Conservation (phyloP, 2,113 vertebrate genomes). For the Podiceps cristatus region DNA sequence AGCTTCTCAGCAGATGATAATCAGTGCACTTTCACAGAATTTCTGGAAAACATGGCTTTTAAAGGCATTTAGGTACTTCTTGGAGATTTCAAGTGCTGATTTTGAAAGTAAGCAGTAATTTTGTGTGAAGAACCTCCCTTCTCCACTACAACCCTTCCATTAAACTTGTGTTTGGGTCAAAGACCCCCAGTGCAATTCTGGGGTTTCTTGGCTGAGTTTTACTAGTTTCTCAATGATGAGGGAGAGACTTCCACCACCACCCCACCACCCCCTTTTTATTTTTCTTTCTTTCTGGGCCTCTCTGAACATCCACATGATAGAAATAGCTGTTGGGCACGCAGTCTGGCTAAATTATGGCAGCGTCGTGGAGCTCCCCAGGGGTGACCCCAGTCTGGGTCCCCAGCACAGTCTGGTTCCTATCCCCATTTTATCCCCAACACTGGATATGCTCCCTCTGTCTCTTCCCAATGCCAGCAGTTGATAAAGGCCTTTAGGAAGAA, state of each 20-base stretch:
- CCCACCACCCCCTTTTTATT: no score
- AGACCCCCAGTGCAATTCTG: background rate
- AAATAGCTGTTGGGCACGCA: fast-evolving
- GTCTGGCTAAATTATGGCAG: background rate
- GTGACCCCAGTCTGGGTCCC: background rate
- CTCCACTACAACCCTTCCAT: background rate
- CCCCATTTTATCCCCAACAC: background rate
- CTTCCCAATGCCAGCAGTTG: background rate
- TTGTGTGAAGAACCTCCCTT: background rate
- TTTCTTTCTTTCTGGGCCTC: background rate
- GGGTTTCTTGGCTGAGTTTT: background rate
- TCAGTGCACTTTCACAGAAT: background rate
- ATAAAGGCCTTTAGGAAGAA: background rate
- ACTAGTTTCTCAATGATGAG: background rate
- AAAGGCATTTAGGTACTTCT: background rate
- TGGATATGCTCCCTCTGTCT: background rate
- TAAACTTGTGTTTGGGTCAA: background rate
- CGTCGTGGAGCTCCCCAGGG: background rate
- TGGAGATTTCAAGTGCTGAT: background rate
- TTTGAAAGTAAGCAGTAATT: background rate
- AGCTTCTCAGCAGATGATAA: background rate
- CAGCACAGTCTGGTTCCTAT: background rate
- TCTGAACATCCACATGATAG: background rate
- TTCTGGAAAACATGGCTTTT: background rate
- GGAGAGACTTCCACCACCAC: no score